Conservation (phyloP, 2,113 vertebrate species). For the Bettongia penicillata region DNA sequence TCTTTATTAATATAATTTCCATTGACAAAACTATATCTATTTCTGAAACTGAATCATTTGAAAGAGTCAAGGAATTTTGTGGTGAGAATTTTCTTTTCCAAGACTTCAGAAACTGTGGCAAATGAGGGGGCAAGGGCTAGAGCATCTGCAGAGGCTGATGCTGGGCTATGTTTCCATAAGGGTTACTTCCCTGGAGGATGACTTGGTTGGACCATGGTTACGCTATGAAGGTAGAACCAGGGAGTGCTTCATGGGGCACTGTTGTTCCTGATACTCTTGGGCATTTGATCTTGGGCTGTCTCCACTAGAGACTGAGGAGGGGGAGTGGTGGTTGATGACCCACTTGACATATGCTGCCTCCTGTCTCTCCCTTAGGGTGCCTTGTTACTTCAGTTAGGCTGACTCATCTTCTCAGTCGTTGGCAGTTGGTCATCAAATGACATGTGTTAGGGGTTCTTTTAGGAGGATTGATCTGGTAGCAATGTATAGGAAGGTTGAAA, state of each 20-base stretch:
- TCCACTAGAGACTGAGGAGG: not conserved
- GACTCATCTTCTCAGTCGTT: not conserved
- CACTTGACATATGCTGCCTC: not conserved
- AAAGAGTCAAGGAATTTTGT: not conserved
- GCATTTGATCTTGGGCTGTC: not conserved
- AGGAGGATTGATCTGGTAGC: not conserved
- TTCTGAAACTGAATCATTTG: not conserved
- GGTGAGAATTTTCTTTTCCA: not conserved
- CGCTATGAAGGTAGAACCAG: not conserved
- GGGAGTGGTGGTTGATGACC: not conserved
- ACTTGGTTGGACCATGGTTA: not conserved
- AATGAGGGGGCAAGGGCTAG: not conserved
- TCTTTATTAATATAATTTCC: not conserved
- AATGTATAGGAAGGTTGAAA: not conserved
- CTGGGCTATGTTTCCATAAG: not conserved
- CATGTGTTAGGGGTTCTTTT: not conserved
- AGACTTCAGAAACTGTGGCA: not conserved
- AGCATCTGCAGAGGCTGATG: not conserved
- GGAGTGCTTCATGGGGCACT: not conserved
- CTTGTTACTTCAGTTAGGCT: not conserved
- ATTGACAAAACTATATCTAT: not conserved
- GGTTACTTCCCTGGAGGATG: not conserved
- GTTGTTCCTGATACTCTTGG: not conserved
- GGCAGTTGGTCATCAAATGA: not conserved
- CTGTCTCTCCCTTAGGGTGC: not conserved